Percentiles rank a stretch among this genome's conserved stretches.
Conservation (phyloP, 2,113 vertebrate species). For the Piprites chloris region DNA sequence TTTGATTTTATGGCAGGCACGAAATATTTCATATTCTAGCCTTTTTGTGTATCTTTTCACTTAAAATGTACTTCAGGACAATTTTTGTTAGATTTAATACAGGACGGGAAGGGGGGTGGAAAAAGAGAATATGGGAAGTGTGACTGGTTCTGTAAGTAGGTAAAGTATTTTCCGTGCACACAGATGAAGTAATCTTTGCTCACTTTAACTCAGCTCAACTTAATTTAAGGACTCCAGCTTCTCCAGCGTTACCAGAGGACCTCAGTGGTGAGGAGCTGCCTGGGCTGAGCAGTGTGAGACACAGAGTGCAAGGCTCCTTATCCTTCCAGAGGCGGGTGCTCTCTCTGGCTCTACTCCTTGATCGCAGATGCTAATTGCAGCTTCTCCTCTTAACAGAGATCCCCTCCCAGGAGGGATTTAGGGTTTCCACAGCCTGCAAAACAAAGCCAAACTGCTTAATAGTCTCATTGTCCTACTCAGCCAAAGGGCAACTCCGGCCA, state of each 20-base stretch:
- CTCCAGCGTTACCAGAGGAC: not conserved
- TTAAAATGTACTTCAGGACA: not conserved
- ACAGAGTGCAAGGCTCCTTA: not conserved
- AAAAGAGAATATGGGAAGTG: not conserved
- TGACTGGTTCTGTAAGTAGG: not conserved
- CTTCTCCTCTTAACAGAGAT: not conserved
- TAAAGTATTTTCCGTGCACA: not conserved
- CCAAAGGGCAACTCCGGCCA: not conserved
- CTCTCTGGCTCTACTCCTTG: not conserved
- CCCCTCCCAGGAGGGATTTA: not conserved
- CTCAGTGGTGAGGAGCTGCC: not conserved
- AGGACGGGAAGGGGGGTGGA: accelerated
- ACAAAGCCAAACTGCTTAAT: not conserved
- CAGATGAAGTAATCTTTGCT: not conserved
- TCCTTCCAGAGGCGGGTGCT: not conserved
- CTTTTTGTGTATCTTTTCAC: not conserved
- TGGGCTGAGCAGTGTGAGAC: not conserved
- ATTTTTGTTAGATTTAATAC: not conserved
- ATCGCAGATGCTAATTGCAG: not conserved
- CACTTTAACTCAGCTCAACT: not conserved
- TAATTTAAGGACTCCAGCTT: not conserved
- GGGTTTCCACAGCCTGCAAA: not conserved
- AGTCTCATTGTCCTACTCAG: not conserved
- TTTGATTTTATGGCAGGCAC: not conserved
- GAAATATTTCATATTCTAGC: not conserved